Evolutionary conservation across 2,113 vertebrate genomes (phyloP).

Genomic region (Leptosomus discolor): DNA sequence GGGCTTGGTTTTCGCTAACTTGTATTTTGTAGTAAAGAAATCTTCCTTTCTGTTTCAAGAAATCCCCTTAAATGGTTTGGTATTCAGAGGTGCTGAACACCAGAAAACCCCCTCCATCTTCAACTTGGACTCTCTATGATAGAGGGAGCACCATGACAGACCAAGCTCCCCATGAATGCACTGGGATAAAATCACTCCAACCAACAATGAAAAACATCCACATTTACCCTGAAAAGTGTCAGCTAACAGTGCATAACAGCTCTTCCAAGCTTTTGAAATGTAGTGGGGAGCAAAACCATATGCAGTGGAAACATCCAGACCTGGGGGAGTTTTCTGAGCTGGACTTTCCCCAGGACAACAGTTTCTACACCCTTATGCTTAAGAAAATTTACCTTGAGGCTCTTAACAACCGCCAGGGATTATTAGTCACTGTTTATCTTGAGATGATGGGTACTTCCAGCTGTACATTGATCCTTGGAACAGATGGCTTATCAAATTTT

Average conservation of each 20-base stretch:
- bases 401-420: neutral
- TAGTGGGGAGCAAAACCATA: fast-evolving
- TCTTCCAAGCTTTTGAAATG: neutral
- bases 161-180: neutral
- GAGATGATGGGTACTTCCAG: neutral
- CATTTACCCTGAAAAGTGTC: neutral
- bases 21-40: neutral
- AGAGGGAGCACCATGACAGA: neutral
- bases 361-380: neutral
- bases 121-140: neutral
- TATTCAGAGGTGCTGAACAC: neutral
- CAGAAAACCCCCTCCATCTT: neutral
- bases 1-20: neutral
- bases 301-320: neutral
- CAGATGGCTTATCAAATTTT: neutral
- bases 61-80: neutral
- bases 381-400: neutral
- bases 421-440: neutral
- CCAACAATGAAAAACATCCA: neutral
- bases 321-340: neutral
- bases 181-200: neutral
- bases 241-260: neutral
- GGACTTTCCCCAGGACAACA: constrained; percentile 7
- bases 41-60: neutral
- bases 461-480: neutral